A percentile compares a stretch with the other conserved stretches of the same genome.
Conservation (phyloP, 2,113 vertebrate species). For the Corydoras maculifer region DNA sequence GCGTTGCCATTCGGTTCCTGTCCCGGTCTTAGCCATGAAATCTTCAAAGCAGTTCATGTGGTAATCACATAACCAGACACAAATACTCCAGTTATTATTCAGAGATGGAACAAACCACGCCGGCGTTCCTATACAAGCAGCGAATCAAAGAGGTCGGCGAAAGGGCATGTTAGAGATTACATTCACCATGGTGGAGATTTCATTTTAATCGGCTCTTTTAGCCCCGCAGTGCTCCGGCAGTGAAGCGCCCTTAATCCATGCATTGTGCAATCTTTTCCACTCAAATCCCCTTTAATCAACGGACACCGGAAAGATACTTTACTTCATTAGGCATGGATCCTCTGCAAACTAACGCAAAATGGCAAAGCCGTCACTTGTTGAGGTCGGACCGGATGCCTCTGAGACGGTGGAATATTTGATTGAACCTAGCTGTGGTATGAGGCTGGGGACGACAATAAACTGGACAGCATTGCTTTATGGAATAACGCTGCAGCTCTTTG, state of each 20-base stretch:
- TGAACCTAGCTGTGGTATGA: constrained; percentile 32
- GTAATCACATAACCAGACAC: background rate
- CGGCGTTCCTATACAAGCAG: constrained; percentile 4
- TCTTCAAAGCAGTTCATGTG: constrained; percentile 4
- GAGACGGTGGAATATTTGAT: constrained; percentile 13
- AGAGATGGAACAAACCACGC: constrained; percentile 14
- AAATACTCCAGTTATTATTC: constrained; percentile 23
- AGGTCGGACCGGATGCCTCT: constrained; percentile 17
- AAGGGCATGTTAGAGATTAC: constrained; percentile 36
- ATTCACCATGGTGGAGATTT: constrained; percentile 28
- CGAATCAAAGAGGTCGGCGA: constrained; percentile 27
- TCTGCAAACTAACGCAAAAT: constrained; percentile 8
- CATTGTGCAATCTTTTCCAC: constrained; percentile 38
- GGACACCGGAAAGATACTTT: constrained; percentile 33
- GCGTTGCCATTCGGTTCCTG: background rate
- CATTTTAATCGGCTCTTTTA: constrained; percentile 35
- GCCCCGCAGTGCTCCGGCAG: constrained; percentile 13
- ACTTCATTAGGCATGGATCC: constrained; percentile 40
- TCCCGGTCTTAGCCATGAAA: background rate
- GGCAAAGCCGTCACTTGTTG: constrained; percentile 31
- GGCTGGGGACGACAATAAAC: constrained; percentile 34
- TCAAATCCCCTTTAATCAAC: constrained; percentile 44
- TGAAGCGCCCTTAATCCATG: constrained; percentile 26
- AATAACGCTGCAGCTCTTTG: constrained; percentile 23
- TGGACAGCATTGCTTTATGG: background rate